Percentiles rank a stretch among this genome's conserved stretches.
Evolutionary conservation across 35 echinoderm and acorn worm genomes (phyloP).

Genomic region (Apostichopus californicus): DNA sequence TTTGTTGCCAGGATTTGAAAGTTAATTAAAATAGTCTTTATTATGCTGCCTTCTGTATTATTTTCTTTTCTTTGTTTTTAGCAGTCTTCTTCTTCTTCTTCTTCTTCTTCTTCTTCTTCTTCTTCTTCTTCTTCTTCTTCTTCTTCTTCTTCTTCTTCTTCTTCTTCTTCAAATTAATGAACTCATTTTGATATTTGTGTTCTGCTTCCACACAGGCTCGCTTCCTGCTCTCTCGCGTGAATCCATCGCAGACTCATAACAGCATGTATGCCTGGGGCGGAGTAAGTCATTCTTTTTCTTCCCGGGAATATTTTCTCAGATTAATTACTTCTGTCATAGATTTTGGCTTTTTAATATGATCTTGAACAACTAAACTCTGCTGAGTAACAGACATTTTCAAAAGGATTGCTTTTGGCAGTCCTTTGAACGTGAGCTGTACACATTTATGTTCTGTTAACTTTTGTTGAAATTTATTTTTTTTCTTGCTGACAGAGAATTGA

Average conservation of each 20-base stretch:
- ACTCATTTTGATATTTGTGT: background rate
- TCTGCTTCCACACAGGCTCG: conserved; percentile 66
- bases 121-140: background rate
- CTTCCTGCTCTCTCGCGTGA: conserved; percentile 84
- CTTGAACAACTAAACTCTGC: background rate
- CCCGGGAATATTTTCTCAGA: background rate
- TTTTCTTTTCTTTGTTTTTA: background rate
- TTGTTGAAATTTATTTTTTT: no score
- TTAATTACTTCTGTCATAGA: background rate
- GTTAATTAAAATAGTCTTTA: no score
- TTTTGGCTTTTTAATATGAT: background rate
- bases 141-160: background rate
- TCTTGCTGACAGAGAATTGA: no score
- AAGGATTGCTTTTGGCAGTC: no score
- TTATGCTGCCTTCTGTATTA: no score
- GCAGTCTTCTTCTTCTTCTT: background rate
- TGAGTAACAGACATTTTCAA: no score
- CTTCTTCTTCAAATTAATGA: background rate
- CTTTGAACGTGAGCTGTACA: no score
- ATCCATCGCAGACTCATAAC: conserved; percentile 98
- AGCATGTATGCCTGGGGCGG: conserved; percentile 93
- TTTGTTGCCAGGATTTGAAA: no score
- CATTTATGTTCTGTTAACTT: no score
- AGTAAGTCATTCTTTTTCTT: conserved; percentile 63
- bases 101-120: background rate